Evolutionary conservation across 2,113 vertebrate genomes (phyloP).

Genomic region (Amphilophus citrinellus): DNA sequence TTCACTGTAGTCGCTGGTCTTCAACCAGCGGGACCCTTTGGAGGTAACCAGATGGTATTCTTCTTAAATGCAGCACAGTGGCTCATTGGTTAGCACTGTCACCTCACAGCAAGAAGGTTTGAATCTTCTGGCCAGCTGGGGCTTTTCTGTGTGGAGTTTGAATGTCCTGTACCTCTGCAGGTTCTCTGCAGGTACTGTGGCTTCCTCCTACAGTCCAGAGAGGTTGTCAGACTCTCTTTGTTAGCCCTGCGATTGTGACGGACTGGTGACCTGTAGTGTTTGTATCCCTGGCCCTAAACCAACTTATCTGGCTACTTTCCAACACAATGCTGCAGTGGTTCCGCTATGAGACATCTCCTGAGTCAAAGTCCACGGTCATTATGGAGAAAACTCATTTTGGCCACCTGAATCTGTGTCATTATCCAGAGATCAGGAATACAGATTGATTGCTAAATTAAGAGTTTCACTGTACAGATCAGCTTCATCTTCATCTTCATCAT

Average conservation of each 20-base stretch:
- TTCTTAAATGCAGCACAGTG: not conserved
- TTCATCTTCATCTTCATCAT: not conserved
- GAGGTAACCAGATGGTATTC: not conserved
- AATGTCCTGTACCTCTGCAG: not conserved
- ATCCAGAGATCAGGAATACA: not conserved
- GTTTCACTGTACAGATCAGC: not conserved
- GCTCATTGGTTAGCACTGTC: not conserved
- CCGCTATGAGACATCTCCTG: no score
- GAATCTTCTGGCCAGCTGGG: not conserved
- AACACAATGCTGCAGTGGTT: no score
- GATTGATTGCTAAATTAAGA: not conserved
- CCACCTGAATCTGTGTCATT: no score
- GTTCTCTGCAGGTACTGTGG: not conserved
- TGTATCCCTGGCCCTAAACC: no score
- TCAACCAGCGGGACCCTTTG: not conserved
- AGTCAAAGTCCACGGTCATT: no score
- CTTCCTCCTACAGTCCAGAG: no score
- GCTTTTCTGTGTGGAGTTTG: not conserved
- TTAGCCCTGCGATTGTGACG: no score
- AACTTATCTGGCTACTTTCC: no score
- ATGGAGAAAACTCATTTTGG: no score
- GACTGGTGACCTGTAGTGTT: no score
- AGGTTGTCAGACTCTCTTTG: no score
- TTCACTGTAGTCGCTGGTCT: not conserved
- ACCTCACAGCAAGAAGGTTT: not conserved